Evolutionary conservation across 2,797 vertebrate species (phyloP), one percentile per base, ranked within the genome.

Genomic region (Periophthalmus magnuspinnatus): DNA sequence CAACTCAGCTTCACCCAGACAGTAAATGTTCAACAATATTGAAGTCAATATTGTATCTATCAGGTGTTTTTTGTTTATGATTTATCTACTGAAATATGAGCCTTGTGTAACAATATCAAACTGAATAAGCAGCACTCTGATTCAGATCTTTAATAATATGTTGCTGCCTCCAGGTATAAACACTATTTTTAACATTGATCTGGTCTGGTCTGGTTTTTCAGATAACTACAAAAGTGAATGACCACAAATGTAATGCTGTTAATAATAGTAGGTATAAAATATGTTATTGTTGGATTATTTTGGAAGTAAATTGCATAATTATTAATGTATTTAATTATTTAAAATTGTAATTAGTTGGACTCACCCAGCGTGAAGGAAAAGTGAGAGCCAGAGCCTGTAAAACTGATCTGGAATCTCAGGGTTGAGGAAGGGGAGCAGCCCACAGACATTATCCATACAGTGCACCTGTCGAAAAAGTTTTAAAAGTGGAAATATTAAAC

Each of bases 361-460:
- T 96, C 93, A 97, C 97, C 98, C 97, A 69, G 98, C 97, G 6
- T 99, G 97, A 47, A 99, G 92, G 90, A 98, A 99, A 72, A 99
- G 95, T 0, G 97, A 99, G 71, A 98, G 95, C 97, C 97, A 99
- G 71, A 99, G 95, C 75, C 97, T 93, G 89, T 99, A 99, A 89
- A 98, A 97, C 93, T 99, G 97, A 92, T 98, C 97, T 24, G 98
- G 97, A 85, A 97, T 94, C 85, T 98, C 96, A 0, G 97, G 97
- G 81, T 99, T 99, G 79, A 99, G 94, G 88, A 99, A 99, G 81
- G 96, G 97, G 81, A 99, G 92, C 65, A 99, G 95, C 71, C 97
- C 97, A 65, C 97, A 99, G 61, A 99, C 95, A 0, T 98, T 96
- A 68, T 99, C 96, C 97, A 99, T 98, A 89, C 97, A 99, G 89